Evolutionary conservation across 2,888 invertebrate species (phyloP).

Genomic region (Euproctis similis): DNA sequence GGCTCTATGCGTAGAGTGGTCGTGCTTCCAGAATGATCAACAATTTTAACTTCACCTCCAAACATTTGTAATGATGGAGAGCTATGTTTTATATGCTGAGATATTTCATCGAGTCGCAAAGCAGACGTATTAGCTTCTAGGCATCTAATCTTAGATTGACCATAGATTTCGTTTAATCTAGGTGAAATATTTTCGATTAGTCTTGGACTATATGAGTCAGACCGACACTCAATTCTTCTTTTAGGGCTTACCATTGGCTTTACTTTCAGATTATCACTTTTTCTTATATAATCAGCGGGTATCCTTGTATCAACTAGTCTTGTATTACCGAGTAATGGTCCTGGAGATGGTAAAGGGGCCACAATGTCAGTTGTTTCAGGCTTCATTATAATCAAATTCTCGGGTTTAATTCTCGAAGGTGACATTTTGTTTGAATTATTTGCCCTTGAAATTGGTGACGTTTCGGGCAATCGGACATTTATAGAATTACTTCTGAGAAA

Average conservation of each 20-base stretch:
- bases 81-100: slow-evolving; percentile 73
- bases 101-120: slow-evolving; percentile 74
- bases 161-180: slow-evolving; percentile 54
- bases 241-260: slow-evolving; percentile 57
- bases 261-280: slow-evolving; percentile 49
- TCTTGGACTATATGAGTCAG: slow-evolving; percentile 59
- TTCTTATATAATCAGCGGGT: slow-evolving; percentile 58
- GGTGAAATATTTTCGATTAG: slow-evolving; percentile 58
- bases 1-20: slow-evolving; percentile 83
- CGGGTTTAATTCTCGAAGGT: slow-evolving; percentile 66
- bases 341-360: slow-evolving; percentile 86
- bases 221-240: slow-evolving; percentile 53
- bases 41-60: slow-evolving; percentile 86
- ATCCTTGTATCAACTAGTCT: slow-evolving; percentile 81
- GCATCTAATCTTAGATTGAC: slow-evolving; percentile 68
- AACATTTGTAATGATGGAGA: slow-evolving; percentile 79
- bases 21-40: slow-evolving; percentile 80
- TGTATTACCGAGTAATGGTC: slow-evolving; percentile 88
- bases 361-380: slow-evolving; percentile 66
- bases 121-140: slow-evolving; percentile 64
- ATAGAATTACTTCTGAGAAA: slow-evolving; percentile 77
- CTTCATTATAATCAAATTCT: slow-evolving; percentile 72
- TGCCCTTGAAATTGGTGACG: slow-evolving; percentile 49
- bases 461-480: slow-evolving; percentile 74
- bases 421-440: slow-evolving; percentile 49